Evolutionary conservation across 2,888 invertebrate species (phyloP), one percentile per base, ranked within the genome.

Genomic region (Standfussiana lucernea): DNA sequence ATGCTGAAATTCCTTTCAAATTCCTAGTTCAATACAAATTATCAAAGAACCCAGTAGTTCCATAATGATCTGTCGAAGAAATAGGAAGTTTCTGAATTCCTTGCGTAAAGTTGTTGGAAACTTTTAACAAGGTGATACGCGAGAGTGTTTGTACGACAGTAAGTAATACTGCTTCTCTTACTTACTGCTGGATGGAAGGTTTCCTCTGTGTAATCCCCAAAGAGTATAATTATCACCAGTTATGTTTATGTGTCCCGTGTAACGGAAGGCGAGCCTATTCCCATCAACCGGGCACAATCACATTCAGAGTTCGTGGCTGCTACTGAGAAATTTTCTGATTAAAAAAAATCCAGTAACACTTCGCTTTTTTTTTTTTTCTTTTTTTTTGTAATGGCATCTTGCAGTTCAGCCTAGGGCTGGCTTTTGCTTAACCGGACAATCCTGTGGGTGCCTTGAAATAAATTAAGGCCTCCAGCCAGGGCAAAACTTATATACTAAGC

Each of bases 61-160:
- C 65, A 28, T 59, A 78, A 80, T 28, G 47, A 80, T 59, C 21
- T 50, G 40, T 53, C 32, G 40, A 32, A 61, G 47, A 78, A 59
- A 73, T 59, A 65, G 32, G 24, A 65, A 79, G 65, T 42, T 64
- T 77, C 35, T 18, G 75, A 72, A 45, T 32, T 28, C 8, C n/a
- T 66, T 24, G 28, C 21, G 8, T 28, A 42, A 59, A 74, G 56
- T 80, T 80, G 13, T 15, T 28, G 24, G 24, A 37, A 66, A 61
- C 35, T 81, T 79, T 61, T 74, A 74, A 66, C 32, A 47, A 40
- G 32, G n/a, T 24, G 24, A 42, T 28, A 24, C 18, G 40, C 7
- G 15, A 21, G 1, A 13, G 18, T 73, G n/a, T 45, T 15, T 45
- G 32, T 35, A 11, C n/a, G 15, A 2, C 40, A 40, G n/a, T 40